Conservation (phyloP, 30 jellyfish, hydroid and myxozoan genomes). For the Hydra vulgaris region DNA sequence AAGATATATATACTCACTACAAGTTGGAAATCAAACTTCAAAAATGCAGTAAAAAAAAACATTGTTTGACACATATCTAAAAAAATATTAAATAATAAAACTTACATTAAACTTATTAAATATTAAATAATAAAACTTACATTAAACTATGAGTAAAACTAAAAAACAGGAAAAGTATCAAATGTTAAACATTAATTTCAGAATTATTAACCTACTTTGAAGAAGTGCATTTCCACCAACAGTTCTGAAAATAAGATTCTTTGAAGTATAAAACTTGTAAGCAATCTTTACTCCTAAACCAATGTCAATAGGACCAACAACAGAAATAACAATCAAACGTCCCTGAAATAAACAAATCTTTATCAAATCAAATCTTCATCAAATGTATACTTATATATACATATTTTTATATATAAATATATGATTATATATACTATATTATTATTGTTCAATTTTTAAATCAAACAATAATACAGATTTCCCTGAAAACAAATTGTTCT, state of each 20-base stretch:
- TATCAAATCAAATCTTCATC: not conserved
- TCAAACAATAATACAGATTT: too few relatives aligned
- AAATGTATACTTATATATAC: too few relatives aligned
- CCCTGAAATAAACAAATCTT: slow-evolving; percentile 26
- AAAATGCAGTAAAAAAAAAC: slow-evolving; percentile 67
- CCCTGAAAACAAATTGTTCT: too few relatives aligned
- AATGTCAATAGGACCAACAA: slow-evolving; percentile 78
- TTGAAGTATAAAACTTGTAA: slow-evolving; percentile 49
- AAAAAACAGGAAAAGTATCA: too few relatives aligned
- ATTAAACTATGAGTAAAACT: too few relatives aligned
- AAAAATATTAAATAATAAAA: not conserved
- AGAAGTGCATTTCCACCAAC: slow-evolving; percentile 72
- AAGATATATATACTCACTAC: slow-evolving; percentile 54
- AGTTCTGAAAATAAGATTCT: slow-evolving; percentile 52
- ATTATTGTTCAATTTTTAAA: too few relatives aligned
- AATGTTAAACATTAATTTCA: too few relatives aligned
- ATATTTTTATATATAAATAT: too few relatives aligned
- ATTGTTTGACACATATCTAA: slow-evolving; percentile 76
- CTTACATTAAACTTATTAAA: too few relatives aligned
- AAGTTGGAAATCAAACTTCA: slow-evolving; percentile 79
- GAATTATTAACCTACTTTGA: slow-evolving; percentile 37
- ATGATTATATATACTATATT: too few relatives aligned
- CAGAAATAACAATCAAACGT: slow-evolving; percentile 58
- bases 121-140: not conserved
- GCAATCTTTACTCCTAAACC: slow-evolving; percentile 55